phyloP scores from a whole-genome alignment of 1,140 invertebrate genomes.

The Drosophila aff. region DNA sequence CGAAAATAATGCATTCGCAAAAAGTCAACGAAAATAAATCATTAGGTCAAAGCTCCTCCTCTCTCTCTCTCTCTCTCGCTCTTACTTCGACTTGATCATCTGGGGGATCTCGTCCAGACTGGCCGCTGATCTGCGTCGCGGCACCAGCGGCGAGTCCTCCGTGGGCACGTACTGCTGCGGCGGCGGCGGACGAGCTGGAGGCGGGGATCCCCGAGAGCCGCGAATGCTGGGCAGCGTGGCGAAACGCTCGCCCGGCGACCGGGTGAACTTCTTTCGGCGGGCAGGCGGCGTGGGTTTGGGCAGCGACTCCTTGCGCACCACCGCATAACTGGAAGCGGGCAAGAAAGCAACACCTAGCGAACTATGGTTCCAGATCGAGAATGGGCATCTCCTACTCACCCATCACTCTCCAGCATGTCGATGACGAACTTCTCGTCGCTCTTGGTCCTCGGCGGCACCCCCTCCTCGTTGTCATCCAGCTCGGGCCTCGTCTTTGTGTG shows the following conservation, averaged over 20 bases:
- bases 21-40: slow-evolving; percentile 51
- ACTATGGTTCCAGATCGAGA: slow-evolving; percentile 1
- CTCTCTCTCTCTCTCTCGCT: slow-evolving; percentile 1
- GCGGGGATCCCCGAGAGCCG: slow-evolving; percentile 82
- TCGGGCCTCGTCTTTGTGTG: slow-evolving; percentile 36
- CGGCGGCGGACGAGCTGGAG: slow-evolving; percentile 71
- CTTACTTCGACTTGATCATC: slow-evolving; percentile 79
- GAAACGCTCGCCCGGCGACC: slow-evolving; percentile 86
- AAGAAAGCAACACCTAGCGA: slow-evolving; percentile 66
- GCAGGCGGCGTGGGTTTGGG: slow-evolving; percentile 87
- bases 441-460: slow-evolving; percentile 64
- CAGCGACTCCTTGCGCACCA: slow-evolving; percentile 86
- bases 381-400: slow-evolving; percentile 67
- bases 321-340: slow-evolving; percentile 73
- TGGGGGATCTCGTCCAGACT: slow-evolving; percentile 68
- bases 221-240: slow-evolving; percentile 86
- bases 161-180: slow-evolving; percentile 71
- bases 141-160: slow-evolving; percentile 69
- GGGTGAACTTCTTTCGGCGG: slow-evolving; percentile 86
- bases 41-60: slow-evolving; percentile 43
- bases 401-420: slow-evolving; percentile 86
- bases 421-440: slow-evolving; percentile 84
- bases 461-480: slow-evolving; percentile 31
- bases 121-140: slow-evolving; percentile 56
- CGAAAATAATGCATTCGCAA: slow-evolving; percentile 74